Base-by-base conservation (phyloP, 2,113 vertebrate species). In the Melanotaenia duboulayi region DNA sequence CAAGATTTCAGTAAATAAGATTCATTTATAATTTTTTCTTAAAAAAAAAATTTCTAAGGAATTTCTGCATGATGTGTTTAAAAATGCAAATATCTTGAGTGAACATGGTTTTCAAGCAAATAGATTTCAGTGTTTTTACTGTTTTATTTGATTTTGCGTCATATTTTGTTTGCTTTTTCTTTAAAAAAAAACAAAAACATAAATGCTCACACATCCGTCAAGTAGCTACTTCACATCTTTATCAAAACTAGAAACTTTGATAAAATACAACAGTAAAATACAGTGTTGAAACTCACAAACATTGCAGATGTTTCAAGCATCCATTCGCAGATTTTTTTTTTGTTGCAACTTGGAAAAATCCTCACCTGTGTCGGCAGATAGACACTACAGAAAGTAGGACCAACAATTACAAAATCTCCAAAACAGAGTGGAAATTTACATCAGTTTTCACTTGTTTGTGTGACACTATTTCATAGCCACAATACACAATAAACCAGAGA, bases 391-490 rank as follows among this genome's bases (percentile, higher is more conserved):
- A 70, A 46, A 71, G 59, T 55, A 56, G 50, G 62, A 73, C 51
- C 49, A 22, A 17, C 4, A 32, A 71, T n/a, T 25, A 77, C 22
- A 11, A 56, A 74, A 55, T 9, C 64, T 17, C 2, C 17, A 54
- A 68, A 71, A 74, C 65, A 48, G 24, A n/a, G 66, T 56, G 42
- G 52, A 67, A 60, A 17, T 56, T 55, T 62, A 81, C 35, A 76
- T 5, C 28, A 4, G 24, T 32, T 39, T 23, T 62, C 19, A 7
- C 57, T 51, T n/a, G 7, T 42, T 49, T 67, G 17, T 59, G 70
- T 71, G 56, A 75, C 58, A 81, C 39, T 11, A 58, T 67, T 32
- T 54, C 40, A 61, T 51, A 78, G 67, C 71, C 65, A 85, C 56
- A 52, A 81, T 44, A 77, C 73, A 74, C 17, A 71, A 12, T 5